phyloP scores from a whole-genome alignment of 2,888 invertebrate genomes.

The Eristalis tenax region DNA sequence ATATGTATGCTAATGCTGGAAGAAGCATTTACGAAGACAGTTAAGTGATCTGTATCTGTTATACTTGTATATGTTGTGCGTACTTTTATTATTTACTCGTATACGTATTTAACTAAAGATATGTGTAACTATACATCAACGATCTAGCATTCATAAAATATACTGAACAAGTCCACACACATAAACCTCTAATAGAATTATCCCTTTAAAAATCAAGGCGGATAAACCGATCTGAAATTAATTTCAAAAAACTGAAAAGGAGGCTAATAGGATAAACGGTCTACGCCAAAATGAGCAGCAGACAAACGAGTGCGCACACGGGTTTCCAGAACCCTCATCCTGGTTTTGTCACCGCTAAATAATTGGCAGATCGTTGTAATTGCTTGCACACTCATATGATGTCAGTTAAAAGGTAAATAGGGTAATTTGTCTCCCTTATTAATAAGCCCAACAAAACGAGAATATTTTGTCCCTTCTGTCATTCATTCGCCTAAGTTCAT shows the following conservation, averaged over 20 bases:
- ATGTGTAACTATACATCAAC: too few relatives aligned
- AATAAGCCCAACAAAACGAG: constrained; percentile 55
- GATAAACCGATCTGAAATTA: constrained; percentile 52
- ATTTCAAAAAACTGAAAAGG: constrained; percentile 27
- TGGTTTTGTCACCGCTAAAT: constrained; percentile 55
- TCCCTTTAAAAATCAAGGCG: constrained; percentile 64
- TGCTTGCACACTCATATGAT: constrained; percentile 69
- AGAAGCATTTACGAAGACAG: neutral
- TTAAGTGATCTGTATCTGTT: too few relatives aligned
- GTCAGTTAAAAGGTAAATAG: constrained; percentile 70
- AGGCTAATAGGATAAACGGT: neutral
- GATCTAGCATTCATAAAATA: neutral
- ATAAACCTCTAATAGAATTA: constrained; percentile 63
- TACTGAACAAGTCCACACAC: constrained; percentile 28
- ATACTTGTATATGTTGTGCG: too few relatives aligned
- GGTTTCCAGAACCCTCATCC: constrained; percentile 57
- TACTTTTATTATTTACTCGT: too few relatives aligned
- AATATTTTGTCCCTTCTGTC: constrained; percentile 48
- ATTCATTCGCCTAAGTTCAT: constrained; percentile 42
- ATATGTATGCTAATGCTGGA: too few relatives aligned
- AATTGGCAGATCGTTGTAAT: constrained; percentile 71
- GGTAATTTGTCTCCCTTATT: constrained; percentile 72
- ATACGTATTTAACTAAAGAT: too few relatives aligned
- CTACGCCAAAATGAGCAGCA: constrained; percentile 48
- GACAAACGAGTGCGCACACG: constrained; percentile 8